Evolutionary conservation across 2,888 invertebrate genomes (phyloP).

Genomic region (Dioctria linearis): DNA sequence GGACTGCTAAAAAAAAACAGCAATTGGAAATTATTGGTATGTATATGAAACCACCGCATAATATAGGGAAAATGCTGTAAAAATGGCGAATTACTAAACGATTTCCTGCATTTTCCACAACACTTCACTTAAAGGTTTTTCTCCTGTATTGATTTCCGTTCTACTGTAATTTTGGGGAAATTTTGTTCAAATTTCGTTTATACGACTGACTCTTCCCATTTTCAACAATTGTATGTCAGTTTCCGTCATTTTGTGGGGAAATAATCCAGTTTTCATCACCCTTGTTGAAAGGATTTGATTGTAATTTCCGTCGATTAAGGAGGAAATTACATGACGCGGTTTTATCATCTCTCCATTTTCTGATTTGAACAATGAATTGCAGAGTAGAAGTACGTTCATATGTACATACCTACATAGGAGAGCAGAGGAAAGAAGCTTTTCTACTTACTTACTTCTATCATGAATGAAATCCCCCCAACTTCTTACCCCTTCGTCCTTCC

Average conservation of each 20-base stretch:
- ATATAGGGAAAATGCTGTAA: background rate
- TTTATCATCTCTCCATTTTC: slow-evolving; percentile 16
- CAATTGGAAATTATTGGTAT: too few species aligned
- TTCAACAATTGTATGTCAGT: slow-evolving; percentile 26
- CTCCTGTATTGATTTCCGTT: slow-evolving; percentile 38
- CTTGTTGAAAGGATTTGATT: slow-evolving; percentile 36
- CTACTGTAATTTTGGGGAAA: slow-evolving; percentile 24
- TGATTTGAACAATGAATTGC: background rate
- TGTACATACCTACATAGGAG: too few species aligned
- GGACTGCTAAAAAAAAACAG: too few species aligned
- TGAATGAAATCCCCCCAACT: background rate
- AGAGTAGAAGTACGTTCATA: too few species aligned
- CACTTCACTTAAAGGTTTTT: slow-evolving; percentile 19
- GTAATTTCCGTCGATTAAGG: slow-evolving; percentile 49
- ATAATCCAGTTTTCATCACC: slow-evolving; percentile 43
- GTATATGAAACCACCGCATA: too few species aligned
- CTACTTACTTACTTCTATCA: too few species aligned
- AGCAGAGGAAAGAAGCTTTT: too few species aligned
- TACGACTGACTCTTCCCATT: slow-evolving; percentile 19
- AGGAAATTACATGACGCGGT: slow-evolving; percentile 30
- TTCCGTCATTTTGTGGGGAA: slow-evolving; percentile 15
- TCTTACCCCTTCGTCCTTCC: background rate
- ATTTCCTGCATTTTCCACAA: slow-evolving; percentile 17
- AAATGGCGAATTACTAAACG: background rate
- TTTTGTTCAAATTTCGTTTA: background rate